A percentile compares a stretch with the other conserved stretches of the same genome.
phyloP scores from a whole-genome alignment of 2,888 invertebrate genomes.

The Agrochola lota region DNA sequence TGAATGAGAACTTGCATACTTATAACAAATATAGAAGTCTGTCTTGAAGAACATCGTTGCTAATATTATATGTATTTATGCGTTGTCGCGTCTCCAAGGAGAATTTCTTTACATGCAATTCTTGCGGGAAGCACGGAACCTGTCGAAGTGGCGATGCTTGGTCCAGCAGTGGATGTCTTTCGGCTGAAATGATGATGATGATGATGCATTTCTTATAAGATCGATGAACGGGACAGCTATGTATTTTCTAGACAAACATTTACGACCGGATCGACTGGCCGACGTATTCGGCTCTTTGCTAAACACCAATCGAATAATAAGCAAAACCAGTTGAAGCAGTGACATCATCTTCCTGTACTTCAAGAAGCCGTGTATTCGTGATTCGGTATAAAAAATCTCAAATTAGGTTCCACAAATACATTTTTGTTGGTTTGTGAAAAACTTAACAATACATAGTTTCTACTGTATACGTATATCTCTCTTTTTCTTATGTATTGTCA shows the following conservation, averaged over 20 bases:
- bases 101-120: too few relatives aligned
- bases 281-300: slow-evolving; percentile 78
- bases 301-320: slow-evolving; percentile 86
- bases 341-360: slow-evolving; percentile 89
- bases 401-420: slow-evolving; percentile 38
- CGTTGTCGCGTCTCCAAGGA: slow-evolving; percentile 30
- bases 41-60: slow-evolving; percentile 40
- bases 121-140: neutral
- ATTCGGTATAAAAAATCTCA: slow-evolving; percentile 60
- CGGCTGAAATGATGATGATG: too few relatives aligned
- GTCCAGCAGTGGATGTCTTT: too few relatives aligned
- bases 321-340: slow-evolving; percentile 87
- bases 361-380: slow-evolving; percentile 83
- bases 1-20: slow-evolving; percentile 71
- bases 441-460: slow-evolving; percentile 12
- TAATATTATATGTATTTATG: slow-evolving; percentile 63
- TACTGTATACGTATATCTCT: too few relatives aligned
- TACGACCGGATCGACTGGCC: slow-evolving; percentile 72
- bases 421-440: slow-evolving; percentile 22
- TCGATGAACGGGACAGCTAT: slow-evolving; percentile 29
- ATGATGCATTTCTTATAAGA: slow-evolving; percentile 21
- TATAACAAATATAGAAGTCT: slow-evolving; percentile 52
- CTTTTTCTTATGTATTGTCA: slow-evolving; percentile 7
- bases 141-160: too few relatives aligned
- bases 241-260: slow-evolving; percentile 63